phyloP scores from a whole-genome alignment of 1,140 invertebrate genomes.

The Vollenhovia emeryi region DNA sequence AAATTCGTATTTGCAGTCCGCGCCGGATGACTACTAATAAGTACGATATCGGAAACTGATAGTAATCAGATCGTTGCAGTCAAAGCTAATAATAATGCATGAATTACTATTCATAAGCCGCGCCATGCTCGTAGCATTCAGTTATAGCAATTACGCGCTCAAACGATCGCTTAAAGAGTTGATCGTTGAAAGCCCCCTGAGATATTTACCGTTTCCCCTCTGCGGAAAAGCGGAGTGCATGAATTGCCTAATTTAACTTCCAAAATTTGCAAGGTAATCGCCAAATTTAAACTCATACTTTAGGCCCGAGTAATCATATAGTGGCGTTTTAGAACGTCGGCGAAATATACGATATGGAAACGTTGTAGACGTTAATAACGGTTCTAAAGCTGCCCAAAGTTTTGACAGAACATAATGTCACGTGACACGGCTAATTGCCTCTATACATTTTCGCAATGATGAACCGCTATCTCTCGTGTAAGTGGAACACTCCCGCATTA shows the following conservation, averaged over 20 bases:
- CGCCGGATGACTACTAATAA: slow-evolving; percentile 14
- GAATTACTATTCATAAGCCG: slow-evolving; percentile 50
- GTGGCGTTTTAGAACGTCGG: slow-evolving; percentile 11
- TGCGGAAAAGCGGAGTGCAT: neutral
- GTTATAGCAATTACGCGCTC: slow-evolving; percentile 48
- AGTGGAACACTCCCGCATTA: slow-evolving; percentile 33
- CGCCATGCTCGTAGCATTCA: slow-evolving; percentile 4
- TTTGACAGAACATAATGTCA: slow-evolving; percentile 59
- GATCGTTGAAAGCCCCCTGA: slow-evolving; percentile 19
- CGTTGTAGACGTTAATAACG: slow-evolving; percentile 51
- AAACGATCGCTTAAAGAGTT: slow-evolving; percentile 44
- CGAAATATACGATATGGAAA: slow-evolving; percentile 39
- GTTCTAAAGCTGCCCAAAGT: slow-evolving; percentile 45
- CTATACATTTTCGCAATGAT: slow-evolving; percentile 47
- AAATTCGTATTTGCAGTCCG: neutral
- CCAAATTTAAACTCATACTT: slow-evolving; percentile 43
- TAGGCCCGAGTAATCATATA: slow-evolving; percentile 36
- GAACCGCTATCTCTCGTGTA: slow-evolving; percentile 20
- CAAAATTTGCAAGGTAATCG: slow-evolving; percentile 45
- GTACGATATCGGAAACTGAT: slow-evolving; percentile 36
- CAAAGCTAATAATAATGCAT: slow-evolving; percentile 42
- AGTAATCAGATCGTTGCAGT: slow-evolving; percentile 32
- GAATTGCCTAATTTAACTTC: slow-evolving; percentile 54
- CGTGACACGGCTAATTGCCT: slow-evolving; percentile 40
- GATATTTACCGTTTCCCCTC: slow-evolving; percentile 31